phyloP scores from a whole-genome alignment of 2,888 invertebrate species.

The Sarcophaga rosellei region DNA sequence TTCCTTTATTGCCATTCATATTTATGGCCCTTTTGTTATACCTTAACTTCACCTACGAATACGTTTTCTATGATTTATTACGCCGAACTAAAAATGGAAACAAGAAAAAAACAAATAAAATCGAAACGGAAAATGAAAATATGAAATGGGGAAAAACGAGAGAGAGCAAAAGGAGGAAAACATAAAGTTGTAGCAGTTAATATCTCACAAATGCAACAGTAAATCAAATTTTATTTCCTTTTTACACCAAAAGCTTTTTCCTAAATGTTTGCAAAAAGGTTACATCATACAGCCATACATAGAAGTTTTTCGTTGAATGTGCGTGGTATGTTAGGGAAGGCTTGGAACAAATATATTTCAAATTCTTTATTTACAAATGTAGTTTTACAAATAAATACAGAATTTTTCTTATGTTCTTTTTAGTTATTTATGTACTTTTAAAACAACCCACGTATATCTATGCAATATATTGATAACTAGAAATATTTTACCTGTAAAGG shows the following conservation, averaged over 20 bases:
- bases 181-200: constrained; percentile 61
- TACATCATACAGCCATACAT: not conserved
- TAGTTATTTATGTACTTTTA: too few species aligned
- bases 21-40: constrained; percentile 61
- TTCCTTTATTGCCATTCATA: constrained; percentile 54
- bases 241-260: constrained; percentile 60
- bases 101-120: not conserved
- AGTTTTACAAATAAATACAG: too few species aligned
- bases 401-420: too few species aligned
- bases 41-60: constrained; percentile 56
- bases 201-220: constrained; percentile 73
- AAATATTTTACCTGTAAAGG: not conserved
- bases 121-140: constrained; percentile 21
- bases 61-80: constrained; percentile 48
- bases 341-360: too few species aligned
- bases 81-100: constrained; percentile 4
- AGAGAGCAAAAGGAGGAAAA: not conserved
- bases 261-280: constrained; percentile 39
- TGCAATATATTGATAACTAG: constrained; percentile 17
- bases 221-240: constrained; percentile 81
- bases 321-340: not conserved
- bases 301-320: not conserved
- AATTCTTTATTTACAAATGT: too few species aligned
- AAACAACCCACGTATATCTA: not conserved
- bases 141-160: not conserved